These are phyloP conservation scores for Ameiurus melas DNA, from an alignment of 2,113 vertebrate species.

Conservation along the genomic window DNA sequence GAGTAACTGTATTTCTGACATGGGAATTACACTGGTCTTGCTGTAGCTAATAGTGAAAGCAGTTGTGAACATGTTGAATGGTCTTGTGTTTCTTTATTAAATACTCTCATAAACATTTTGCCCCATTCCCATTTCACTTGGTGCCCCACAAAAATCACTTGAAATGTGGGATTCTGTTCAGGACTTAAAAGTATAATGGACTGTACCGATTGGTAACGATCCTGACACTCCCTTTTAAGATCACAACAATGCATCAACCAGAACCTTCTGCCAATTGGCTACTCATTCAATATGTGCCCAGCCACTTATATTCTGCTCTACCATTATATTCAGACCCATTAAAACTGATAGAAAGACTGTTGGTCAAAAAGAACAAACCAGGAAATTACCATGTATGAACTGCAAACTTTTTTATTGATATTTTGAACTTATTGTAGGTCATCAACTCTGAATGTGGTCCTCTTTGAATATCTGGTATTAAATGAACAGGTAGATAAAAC, in stretches of 20 bases:
- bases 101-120: no score
- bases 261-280: background rate
- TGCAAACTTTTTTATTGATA: background rate
- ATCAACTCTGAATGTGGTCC: background rate
- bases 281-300: background rate
- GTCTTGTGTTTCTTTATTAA: background rate
- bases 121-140: background rate
- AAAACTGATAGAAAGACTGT: background rate
- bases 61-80: background rate
- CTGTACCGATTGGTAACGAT: background rate
- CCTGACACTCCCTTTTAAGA: background rate
- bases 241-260: background rate
- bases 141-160: no score
- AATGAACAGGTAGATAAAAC: background rate
- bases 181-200: background rate
- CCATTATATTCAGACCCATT: background rate
- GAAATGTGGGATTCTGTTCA: background rate
- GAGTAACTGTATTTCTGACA: background rate
- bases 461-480: background rate
- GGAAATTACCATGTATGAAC: background rate
- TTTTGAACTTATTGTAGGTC: background rate
- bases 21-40: no score
- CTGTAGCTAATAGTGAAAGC: background rate
- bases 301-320: background rate
- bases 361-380: background rate